Evolutionary conservation across 2,888 invertebrate genomes (phyloP).

Genomic region (Bhutanitis thaidina): DNA sequence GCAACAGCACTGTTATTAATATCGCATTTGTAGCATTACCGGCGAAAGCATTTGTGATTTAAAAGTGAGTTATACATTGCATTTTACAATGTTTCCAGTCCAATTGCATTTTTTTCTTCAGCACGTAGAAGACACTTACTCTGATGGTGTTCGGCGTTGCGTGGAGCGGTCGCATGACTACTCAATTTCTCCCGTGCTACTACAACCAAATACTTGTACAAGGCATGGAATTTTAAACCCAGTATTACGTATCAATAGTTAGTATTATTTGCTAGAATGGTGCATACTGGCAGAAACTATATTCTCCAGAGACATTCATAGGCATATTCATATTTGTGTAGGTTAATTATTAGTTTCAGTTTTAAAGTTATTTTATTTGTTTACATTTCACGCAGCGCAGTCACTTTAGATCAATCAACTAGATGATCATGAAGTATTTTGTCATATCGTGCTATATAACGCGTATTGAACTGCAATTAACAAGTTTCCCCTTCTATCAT

Average conservation of each 20-base stretch:
- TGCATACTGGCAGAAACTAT: no score
- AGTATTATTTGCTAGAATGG: no score
- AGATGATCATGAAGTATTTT: conserved; percentile 6
- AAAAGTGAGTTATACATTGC: conserved; percentile 54
- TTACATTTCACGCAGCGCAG: background rate
- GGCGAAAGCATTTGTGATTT: conserved; percentile 68
- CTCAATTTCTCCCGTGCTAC: background rate
- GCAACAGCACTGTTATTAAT: conserved; percentile 46
- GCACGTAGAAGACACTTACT: conserved; percentile 52
- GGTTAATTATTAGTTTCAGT: no score
- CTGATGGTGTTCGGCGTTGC: conserved; percentile 58
- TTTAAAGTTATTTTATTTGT: background rate
- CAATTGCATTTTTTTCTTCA: conserved; percentile 48
- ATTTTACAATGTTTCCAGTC: conserved; percentile 65
- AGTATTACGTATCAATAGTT: no score
- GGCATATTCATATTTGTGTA: no score
- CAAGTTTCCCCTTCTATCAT: conserved; percentile 38
- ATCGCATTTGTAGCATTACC: conserved; percentile 48
- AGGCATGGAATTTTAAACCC: background rate
- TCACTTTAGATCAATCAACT: background rate
- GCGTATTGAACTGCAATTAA: conserved; percentile 23
- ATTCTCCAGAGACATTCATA: no score
- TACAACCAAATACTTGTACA: background rate
- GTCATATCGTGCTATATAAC: background rate
- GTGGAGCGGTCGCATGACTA: conserved; percentile 60